Conservation (phyloP, 2,113 vertebrate species). For the Illadopsis cleaveri region DNA sequence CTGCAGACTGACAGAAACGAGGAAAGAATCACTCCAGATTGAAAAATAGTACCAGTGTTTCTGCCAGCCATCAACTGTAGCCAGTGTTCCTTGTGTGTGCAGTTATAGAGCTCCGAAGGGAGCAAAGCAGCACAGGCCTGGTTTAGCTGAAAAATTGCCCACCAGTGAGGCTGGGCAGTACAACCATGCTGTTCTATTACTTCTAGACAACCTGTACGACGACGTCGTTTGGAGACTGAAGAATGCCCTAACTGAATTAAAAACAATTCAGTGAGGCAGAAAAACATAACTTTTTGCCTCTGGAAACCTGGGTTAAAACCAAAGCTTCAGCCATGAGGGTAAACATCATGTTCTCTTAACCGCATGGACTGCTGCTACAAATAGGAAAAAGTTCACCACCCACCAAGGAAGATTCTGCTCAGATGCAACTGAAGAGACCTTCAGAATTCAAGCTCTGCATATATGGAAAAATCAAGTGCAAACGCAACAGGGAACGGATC, state of each 20-base stretch:
- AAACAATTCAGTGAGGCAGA: background rate
- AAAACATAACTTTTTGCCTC: background rate
- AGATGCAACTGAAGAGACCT: background rate
- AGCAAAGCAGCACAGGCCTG: background rate
- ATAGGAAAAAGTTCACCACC: background rate
- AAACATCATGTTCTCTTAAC: background rate
- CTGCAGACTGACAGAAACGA: background rate
- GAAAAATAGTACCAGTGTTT: background rate
- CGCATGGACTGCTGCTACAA: background rate
- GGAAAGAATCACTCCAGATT: background rate
- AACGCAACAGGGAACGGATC: background rate
- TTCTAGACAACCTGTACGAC: background rate
- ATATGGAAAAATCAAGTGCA: background rate
- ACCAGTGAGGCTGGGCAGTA: fast-evolving
- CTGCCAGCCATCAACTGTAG: background rate
- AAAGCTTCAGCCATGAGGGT: background rate
- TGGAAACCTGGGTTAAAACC: background rate
- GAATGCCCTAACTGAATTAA: background rate
- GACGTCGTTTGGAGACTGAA: background rate
- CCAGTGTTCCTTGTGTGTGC: background rate
- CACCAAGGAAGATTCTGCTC: background rate
- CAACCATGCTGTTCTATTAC: background rate
- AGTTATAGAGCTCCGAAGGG: background rate
- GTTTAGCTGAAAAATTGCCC: background rate
- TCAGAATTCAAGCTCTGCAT: background rate